These are phyloP conservation scores for Diplodus puntazzo DNA, from an alignment of 2,797 vertebrate genomes.

Conservation along the genomic window DNA sequence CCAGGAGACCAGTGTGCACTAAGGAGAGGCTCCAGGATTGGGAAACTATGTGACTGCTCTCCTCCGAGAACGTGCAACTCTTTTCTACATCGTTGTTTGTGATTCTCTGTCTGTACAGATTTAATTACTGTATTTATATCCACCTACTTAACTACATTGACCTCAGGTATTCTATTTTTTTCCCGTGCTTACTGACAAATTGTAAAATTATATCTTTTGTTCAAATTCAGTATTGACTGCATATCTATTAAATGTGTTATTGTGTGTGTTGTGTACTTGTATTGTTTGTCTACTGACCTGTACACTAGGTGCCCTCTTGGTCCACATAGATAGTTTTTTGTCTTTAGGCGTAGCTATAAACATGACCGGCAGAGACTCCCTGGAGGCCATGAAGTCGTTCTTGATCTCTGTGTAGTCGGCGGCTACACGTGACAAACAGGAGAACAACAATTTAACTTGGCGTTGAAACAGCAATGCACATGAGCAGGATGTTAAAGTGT, in stretches of 20 bases:
- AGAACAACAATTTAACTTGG: slow-evolving; percentile 53
- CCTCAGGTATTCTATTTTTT: neutral
- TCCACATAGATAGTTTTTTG: slow-evolving; percentile 91
- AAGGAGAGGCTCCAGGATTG: slow-evolving; percentile 84
- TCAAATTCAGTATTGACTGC: neutral
- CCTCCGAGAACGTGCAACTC: slow-evolving; percentile 83
- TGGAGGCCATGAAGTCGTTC: slow-evolving; percentile 90
- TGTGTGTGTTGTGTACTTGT: slow-evolving; percentile 12
- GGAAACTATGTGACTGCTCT: slow-evolving; percentile 86
- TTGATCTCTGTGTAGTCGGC: slow-evolving; percentile 91
- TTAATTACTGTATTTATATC: too few relatives aligned
- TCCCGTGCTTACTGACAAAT: neutral
- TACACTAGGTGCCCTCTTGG: slow-evolving; percentile 87
- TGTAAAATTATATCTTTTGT: slow-evolving; percentile 22
- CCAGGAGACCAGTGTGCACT: slow-evolving; percentile 83
- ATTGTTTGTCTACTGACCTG: slow-evolving; percentile 85
- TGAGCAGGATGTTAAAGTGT: slow-evolving; percentile 67
- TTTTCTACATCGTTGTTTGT: slow-evolving; percentile 86
- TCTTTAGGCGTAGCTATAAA: slow-evolving; percentile 95
- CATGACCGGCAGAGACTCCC: slow-evolving; percentile 91
- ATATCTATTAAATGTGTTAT: slow-evolving; percentile 46
- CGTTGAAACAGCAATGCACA: slow-evolving; percentile 30
- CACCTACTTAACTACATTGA: neutral
- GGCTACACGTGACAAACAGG: slow-evolving; percentile 80
- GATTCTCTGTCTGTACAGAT: slow-evolving; percentile 29